A percentile compares a stretch with the other conserved stretches of the same genome.
Evolutionary conservation across 1,140 invertebrate genomes (phyloP).

Genomic region (Drosophila auraria): DNA sequence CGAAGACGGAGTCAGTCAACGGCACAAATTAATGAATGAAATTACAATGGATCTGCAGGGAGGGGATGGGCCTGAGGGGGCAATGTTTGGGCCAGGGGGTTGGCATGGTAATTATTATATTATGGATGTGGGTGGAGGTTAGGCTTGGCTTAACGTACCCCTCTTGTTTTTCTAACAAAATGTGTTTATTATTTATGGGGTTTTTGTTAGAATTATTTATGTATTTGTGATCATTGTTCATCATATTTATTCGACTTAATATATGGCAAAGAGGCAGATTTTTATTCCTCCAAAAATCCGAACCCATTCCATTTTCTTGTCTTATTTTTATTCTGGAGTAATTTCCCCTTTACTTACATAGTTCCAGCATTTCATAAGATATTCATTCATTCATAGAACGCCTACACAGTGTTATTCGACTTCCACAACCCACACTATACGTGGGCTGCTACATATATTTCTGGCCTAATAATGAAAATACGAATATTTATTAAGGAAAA

Average conservation of each 20-base stretch:
- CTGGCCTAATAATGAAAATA: too few relatives aligned
- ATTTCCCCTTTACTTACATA: conserved; percentile 21
- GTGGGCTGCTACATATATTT: too few relatives aligned
- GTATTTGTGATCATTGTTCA: not conserved
- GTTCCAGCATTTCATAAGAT: conserved; percentile 27
- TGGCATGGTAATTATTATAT: conserved; percentile 39
- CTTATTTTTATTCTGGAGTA: not conserved
- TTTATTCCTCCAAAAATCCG: not conserved
- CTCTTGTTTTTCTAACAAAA: not conserved
- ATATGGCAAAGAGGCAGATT: not conserved
- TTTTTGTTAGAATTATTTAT: not conserved
- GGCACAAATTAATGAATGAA: conserved; percentile 77
- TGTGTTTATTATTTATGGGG: conserved; percentile 5
- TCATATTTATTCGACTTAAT: too few relatives aligned
- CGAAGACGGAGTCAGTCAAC: conserved; percentile 45
- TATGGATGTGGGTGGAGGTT: conserved; percentile 23
- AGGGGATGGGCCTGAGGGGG: not conserved
- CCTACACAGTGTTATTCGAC: conserved; percentile 30
- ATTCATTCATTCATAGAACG: conserved; percentile 50
- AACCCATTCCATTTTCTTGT: not conserved
- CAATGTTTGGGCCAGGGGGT: conserved; percentile 19
- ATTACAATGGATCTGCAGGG: conserved; percentile 42
- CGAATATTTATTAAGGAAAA: too few relatives aligned
- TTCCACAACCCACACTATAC: conserved; percentile 30
- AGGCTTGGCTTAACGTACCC: conserved; percentile 6